Evolutionary conservation across 2,113 vertebrate species (phyloP).

Genomic region (Epinephelus fuscoguttatus): DNA sequence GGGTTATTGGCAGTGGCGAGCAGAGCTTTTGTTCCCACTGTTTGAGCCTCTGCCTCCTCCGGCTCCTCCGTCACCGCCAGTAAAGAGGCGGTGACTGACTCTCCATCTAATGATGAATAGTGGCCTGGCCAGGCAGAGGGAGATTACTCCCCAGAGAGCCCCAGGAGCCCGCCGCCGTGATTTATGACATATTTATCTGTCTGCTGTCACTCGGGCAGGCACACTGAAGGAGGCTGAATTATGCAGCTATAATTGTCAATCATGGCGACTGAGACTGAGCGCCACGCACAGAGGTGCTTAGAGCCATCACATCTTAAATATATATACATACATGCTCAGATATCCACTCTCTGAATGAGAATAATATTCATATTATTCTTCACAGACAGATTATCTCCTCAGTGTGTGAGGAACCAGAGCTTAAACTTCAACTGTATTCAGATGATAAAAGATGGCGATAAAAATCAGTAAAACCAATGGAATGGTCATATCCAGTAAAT

Average conservation of each 20-base stretch:
- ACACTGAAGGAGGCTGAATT: conserved; percentile 90
- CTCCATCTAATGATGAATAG: conserved; percentile 90
- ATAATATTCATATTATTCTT: too few relatives aligned
- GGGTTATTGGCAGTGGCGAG: conserved; percentile 85
- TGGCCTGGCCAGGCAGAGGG: conserved; percentile 80
- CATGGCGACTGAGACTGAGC: conserved; percentile 89
- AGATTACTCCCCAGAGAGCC: conserved; percentile 90
- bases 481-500: too few relatives aligned
- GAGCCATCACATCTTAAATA: conserved; percentile 87
- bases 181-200: conserved; percentile 95
- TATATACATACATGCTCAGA: too few relatives aligned
- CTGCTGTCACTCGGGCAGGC: conserved; percentile 86
- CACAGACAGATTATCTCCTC: too few relatives aligned
- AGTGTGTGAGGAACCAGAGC: too few relatives aligned
- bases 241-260: conserved; percentile 95
- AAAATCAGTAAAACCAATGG: too few relatives aligned
- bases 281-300: conserved; percentile 88
- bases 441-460: too few relatives aligned
- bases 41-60: conserved; percentile 77
- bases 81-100: conserved; percentile 82
- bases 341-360: too few relatives aligned
- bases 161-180: conserved; percentile 86
- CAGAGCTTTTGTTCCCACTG: conserved; percentile 79
- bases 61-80: conserved; percentile 86
- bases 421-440: too few relatives aligned